Percentiles rank a stretch among this genome's conserved stretches.
Evolutionary conservation across 1,140 invertebrate genomes (phyloP).

Genomic region (Augochlora pura): DNA sequence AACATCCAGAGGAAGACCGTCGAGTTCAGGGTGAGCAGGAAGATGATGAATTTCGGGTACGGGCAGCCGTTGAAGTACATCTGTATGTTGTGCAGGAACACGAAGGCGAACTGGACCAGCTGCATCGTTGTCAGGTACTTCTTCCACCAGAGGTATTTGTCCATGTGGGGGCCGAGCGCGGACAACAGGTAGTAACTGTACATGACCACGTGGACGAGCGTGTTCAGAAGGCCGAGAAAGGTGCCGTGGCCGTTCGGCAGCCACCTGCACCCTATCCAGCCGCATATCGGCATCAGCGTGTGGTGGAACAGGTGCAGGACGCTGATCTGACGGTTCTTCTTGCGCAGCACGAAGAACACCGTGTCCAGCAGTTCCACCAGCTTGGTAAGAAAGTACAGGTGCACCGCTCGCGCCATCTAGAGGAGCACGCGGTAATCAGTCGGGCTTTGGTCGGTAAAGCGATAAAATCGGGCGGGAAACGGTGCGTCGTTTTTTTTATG

Average conservation of each 20-base stretch:
- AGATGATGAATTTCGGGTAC: constrained; percentile 85
- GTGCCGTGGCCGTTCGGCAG: constrained; percentile 90
- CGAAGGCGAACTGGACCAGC: constrained; percentile 91
- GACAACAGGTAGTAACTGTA: constrained; percentile 92
- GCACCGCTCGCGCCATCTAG: constrained; percentile 76
- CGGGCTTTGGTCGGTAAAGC: no score
- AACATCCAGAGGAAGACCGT: constrained; percentile 92
- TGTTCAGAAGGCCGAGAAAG: constrained; percentile 91
- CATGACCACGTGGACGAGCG: constrained; percentile 92
- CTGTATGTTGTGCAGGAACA: constrained; percentile 87
- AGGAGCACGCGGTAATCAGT: constrained; percentile 41
- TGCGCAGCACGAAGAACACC: constrained; percentile 91
- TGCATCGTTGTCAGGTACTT: constrained; percentile 92
- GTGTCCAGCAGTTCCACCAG: constrained; percentile 86
- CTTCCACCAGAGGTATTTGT: constrained; percentile 94
- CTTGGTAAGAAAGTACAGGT: constrained; percentile 82
- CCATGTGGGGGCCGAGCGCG: constrained; percentile 89
- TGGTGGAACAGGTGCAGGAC: constrained; percentile 90
- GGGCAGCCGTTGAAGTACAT: constrained; percentile 83
- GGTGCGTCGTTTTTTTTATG: no score
- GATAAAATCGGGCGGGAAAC: no score
- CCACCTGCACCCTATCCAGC: constrained; percentile 93
- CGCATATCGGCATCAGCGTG: constrained; percentile 85
- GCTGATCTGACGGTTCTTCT: constrained; percentile 88
- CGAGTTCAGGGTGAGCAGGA: constrained; percentile 87